These are phyloP conservation scores for Venturia canescens DNA, from an alignment of 1,140 invertebrate species.

Conservation along the genomic window DNA sequence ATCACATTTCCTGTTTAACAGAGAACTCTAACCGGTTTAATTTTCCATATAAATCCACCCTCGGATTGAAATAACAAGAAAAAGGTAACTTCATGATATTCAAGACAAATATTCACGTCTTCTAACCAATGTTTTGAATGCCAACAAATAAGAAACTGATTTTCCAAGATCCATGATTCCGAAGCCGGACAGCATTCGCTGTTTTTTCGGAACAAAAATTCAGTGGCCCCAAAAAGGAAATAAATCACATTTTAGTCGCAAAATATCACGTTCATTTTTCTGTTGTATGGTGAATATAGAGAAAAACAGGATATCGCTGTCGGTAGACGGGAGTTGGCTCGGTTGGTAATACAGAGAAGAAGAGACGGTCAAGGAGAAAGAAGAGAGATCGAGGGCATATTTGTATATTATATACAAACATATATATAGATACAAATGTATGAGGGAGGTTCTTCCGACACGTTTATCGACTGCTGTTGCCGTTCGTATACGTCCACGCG, in stretches of 20 bases:
- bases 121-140: too few species aligned
- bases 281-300: background rate
- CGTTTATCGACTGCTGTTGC: slow-evolving; percentile 47
- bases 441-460: slow-evolving; percentile 11
- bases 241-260: background rate
- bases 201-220: background rate
- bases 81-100: too few species aligned
- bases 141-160: background rate
- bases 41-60: too few species aligned
- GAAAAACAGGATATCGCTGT: too few species aligned
- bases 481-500: slow-evolving; percentile 42
- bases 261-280: background rate
- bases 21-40: too few species aligned
- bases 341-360: too few species aligned
- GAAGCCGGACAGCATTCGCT: background rate
- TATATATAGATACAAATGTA: background rate
- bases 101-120: too few species aligned
- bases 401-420: background rate
- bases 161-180: background rate
- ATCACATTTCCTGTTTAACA: too few species aligned
- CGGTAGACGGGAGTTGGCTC: too few species aligned
- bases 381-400: background rate
- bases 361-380: too few species aligned
- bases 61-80: too few species aligned
- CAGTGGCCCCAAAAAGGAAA: background rate